phyloP scores from a whole-genome alignment of 92 coral and sea anemone species.

The Muricea muricata region DNA sequence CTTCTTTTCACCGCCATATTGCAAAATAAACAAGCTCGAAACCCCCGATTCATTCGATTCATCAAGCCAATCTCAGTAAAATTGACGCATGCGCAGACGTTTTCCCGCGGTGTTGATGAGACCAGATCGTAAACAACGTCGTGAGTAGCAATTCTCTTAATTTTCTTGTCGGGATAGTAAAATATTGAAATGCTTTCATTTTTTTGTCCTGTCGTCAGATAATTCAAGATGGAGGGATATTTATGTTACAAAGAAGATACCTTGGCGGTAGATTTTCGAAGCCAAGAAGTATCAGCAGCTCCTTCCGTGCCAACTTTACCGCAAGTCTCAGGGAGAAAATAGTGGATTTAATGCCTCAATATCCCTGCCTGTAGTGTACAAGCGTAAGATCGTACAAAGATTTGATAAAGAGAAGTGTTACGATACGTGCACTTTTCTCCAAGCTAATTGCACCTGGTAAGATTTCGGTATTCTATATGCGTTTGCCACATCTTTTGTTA shows the following conservation, averaged over 20 bases:
- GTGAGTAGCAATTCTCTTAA: not conserved
- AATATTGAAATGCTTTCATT: not conserved
- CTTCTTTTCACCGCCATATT: no score
- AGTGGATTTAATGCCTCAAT: not conserved
- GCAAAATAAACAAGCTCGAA: no score
- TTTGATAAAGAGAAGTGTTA: not conserved
- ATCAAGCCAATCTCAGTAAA: no score
- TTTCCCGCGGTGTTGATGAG: no score
- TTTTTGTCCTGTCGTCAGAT: not conserved
- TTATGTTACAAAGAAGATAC: not conserved
- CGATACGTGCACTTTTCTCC: not conserved
- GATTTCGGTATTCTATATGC: not conserved
- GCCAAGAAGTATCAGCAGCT: not conserved
- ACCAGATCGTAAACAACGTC: not conserved
- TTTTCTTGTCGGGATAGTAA: not conserved
- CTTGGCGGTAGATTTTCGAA: not conserved
- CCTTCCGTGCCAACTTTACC: not conserved
- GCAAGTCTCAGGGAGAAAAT: not conserved
- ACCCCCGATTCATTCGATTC: no score
- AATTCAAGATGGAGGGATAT: not conserved
- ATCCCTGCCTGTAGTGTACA: not conserved
- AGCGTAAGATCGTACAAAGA: not conserved
- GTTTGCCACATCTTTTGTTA: not conserved
- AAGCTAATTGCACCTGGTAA: not conserved
- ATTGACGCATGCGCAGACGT: no score